Percentiles rank a stretch among this genome's conserved stretches.
These are phyloP conservation scores for Notodromas monacha DNA, from an alignment of 2,888 invertebrate species.

Conservation along the genomic window DNA sequence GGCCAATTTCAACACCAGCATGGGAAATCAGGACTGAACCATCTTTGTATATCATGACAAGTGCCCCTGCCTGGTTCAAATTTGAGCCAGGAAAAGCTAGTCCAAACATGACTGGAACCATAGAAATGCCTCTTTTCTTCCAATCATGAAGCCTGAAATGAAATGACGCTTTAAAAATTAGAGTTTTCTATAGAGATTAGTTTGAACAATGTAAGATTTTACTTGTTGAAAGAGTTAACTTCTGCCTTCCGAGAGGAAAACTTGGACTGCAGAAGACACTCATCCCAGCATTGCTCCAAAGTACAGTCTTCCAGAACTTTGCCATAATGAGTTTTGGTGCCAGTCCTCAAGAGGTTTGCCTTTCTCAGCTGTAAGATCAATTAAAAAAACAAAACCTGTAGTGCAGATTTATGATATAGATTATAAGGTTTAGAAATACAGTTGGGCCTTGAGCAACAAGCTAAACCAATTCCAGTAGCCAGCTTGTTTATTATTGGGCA, in stretches of 20 bases:
- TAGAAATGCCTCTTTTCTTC: slow-evolving; percentile 48
- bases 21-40: slow-evolving; percentile 61
- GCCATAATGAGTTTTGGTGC: slow-evolving; percentile 39
- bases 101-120: slow-evolving; percentile 53
- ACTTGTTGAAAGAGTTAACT: slow-evolving; percentile 36
- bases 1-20: slow-evolving; percentile 79
- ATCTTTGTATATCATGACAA: slow-evolving; percentile 44
- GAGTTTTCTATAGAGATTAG: too few species aligned
- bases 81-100: slow-evolving; percentile 40
- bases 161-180: too few species aligned
- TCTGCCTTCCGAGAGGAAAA: slow-evolving; percentile 24
- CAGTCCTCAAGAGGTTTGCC: slow-evolving; percentile 45
- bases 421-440: too few species aligned
- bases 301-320: slow-evolving; percentile 38
- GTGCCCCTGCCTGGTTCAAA: slow-evolving; percentile 53
- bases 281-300: slow-evolving; percentile 33
- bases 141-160: slow-evolving; percentile 43
- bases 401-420: too few species aligned
- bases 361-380: slow-evolving; percentile 21
- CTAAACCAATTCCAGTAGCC: too few species aligned
- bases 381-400: too few species aligned
- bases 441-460: too few species aligned
- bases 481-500: too few species aligned
- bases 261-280: slow-evolving; percentile 33
- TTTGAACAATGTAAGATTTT: slow-evolving; percentile 10